phyloP scores from a whole-genome alignment of 2,113 vertebrate genomes.

The Emydocephalus ijimae region DNA sequence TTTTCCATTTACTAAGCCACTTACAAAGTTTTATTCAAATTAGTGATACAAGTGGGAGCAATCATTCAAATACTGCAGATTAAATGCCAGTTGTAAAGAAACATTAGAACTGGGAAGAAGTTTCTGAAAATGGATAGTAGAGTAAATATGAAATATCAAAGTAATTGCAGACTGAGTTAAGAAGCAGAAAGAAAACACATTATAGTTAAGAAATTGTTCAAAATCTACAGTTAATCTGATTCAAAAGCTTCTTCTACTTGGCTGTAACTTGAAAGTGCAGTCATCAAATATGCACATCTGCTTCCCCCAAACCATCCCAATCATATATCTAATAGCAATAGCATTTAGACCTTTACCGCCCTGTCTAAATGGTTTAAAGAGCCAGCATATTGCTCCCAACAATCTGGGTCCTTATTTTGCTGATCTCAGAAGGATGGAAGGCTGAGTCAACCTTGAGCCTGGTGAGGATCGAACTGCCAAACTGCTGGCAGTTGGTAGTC shows the following conservation, averaged over 20 bases:
- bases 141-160: background rate
- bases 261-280: background rate
- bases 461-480: background rate
- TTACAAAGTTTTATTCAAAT: constrained; percentile 27
- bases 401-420: background rate
- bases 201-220: background rate
- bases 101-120: background rate
- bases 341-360: background rate
- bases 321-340: background rate
- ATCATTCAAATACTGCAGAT: background rate
- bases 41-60: constrained; percentile 13
- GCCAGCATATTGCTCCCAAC: background rate
- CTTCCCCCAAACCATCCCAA: background rate
- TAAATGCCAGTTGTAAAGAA: constrained; percentile 10
- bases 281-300: background rate
- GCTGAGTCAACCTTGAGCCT: background rate
- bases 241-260: background rate
- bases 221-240: background rate
- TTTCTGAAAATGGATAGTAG: background rate
- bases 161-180: background rate
- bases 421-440: background rate
- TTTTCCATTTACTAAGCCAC: constrained; percentile 42
- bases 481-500: background rate
- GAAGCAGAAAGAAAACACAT: background rate
- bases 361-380: background rate